Base-by-base conservation (phyloP, 2,888 invertebrate genomes). In the Drosophila borealis region DNA sequence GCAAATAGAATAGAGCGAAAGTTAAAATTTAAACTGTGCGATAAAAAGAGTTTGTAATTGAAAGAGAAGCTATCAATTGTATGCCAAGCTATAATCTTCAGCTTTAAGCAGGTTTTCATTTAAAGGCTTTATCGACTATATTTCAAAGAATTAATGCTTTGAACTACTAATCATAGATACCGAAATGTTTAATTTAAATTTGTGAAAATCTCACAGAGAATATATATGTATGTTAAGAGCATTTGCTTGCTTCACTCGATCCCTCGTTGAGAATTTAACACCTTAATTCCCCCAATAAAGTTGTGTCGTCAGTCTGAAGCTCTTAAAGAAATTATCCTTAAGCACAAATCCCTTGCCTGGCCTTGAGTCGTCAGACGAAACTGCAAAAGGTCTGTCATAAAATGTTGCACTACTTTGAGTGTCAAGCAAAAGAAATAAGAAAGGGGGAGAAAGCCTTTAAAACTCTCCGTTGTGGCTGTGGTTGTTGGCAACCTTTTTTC, bases 321-420 rank as follows among this genome's bases (percentile, higher is more conserved):
- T 65, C 45, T 55, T 55, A 46, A 59, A 53, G 48, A 56, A 54
- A 66, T 54, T 50, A 61, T 70, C 48, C 56, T 54, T 56, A 14
- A 61, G 54, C 56, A 34, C 17, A 41, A 56, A 54, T 66, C 45
- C 56, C 59, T 37, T 39, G 37, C 17, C 56, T 46, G 56, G 34
- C 60, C 57, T 41, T 70, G 66, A 51, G 60, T 41, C 42, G 45
- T 34, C 8, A 34, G 60, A 71, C 68, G 56, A 60, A 57, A 60
- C 63, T 54, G 49, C 60, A 60, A 74, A 74, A 54, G 68, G 76
- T 60, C 62, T 68, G 53, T 71, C 68, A 68, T 75, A 75, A 76
- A 72, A 71, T 46, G 62, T 49, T 68, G 68, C 76, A 59, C 70
- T 71, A 67, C 67, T 75, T 63, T 60, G n/a, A 70, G 36, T 33